phyloP scores from a whole-genome alignment of 1,140 invertebrate species.

The Caenorhabditis elegans region DNA sequence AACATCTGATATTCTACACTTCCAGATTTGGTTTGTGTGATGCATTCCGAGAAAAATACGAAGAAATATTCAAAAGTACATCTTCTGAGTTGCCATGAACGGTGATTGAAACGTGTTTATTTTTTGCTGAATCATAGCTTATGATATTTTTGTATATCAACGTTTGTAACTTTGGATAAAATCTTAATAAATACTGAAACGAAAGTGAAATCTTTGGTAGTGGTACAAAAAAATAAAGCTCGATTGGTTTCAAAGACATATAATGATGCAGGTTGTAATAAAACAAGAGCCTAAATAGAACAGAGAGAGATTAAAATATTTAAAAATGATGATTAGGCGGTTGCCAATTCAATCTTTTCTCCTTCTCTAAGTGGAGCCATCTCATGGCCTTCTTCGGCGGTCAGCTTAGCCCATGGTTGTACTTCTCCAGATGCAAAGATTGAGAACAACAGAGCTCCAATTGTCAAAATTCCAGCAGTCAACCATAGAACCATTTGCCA shows the following conservation, averaged over 20 bases:
- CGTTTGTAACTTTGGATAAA: background rate
- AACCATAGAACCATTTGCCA: constrained; percentile 68
- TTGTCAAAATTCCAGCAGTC: constrained; percentile 63
- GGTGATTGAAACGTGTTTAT: constrained; percentile 8
- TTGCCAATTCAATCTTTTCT: constrained; percentile 10
- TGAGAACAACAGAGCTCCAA: constrained; percentile 58
- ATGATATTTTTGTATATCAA: too few species aligned
- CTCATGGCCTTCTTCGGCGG: background rate
- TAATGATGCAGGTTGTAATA: background rate
- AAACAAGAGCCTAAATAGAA: background rate
- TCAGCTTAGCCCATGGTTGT: constrained; percentile 55
- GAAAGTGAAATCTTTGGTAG: background rate
- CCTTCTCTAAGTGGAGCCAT: constrained; percentile 20
- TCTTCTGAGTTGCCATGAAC: background rate
- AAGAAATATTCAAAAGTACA: constrained; percentile 13
- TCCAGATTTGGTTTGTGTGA: background rate
- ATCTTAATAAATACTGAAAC: background rate
- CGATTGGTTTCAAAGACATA: background rate
- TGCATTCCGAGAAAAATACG: background rate
- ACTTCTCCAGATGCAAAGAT: constrained; percentile 66
- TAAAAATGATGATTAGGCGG: background rate
- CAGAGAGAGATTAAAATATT: background rate
- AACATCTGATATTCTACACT: background rate
- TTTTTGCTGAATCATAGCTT: too few species aligned
- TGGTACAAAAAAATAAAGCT: background rate